Conservation (phyloP, 1,140 invertebrate species). For the Ganaspis sp. region DNA sequence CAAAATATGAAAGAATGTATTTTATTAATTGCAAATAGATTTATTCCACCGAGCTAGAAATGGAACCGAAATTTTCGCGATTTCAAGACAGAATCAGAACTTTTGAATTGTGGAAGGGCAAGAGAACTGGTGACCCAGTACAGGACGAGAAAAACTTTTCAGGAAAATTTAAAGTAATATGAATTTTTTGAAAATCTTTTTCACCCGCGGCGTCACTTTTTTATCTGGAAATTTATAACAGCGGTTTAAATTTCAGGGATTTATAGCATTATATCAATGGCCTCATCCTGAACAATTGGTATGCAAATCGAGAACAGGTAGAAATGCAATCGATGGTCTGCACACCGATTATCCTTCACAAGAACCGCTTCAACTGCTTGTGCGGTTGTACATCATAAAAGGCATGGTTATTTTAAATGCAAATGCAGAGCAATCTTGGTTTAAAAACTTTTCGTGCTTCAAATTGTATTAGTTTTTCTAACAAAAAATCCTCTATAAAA, state of each 20-base stretch:
- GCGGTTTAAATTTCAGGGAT: constrained; percentile 73
- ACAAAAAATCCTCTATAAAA: neutral
- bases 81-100: constrained; percentile 87
- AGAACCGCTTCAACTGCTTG: constrained; percentile 82
- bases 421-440: neutral
- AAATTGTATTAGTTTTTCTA: neutral
- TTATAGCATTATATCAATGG: constrained; percentile 72
- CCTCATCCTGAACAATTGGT: constrained; percentile 59
- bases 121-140: constrained; percentile 80
- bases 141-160: constrained; percentile 82
- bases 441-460: neutral
- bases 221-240: no score
- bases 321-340: constrained; percentile 74
- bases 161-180: constrained; percentile 81
- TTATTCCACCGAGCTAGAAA: constrained; percentile 86
- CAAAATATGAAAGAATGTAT: constrained; percentile 21
- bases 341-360: constrained; percentile 82
- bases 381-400: constrained; percentile 88
- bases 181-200: neutral
- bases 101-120: constrained; percentile 85
- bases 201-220: neutral
- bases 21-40: constrained; percentile 76
- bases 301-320: constrained; percentile 67
- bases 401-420: constrained; percentile 65
- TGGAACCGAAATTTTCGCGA: constrained; percentile 83